Conservation (phyloP, 2,888 invertebrate species). For the Teinopalpus imperialis region DNA sequence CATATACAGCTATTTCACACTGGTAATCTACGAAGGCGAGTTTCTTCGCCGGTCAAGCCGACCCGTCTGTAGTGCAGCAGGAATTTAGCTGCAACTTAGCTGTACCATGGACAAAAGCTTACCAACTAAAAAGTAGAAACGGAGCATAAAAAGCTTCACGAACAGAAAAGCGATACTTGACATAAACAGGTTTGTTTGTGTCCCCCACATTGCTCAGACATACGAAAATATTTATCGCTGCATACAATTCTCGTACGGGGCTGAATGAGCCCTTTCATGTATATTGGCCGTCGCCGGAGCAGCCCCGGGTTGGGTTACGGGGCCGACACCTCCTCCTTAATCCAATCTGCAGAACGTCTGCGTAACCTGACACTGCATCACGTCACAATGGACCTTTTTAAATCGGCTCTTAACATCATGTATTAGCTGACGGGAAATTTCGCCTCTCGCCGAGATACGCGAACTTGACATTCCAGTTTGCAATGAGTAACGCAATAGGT, state of each 20-base stretch:
- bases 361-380: constrained; percentile 41
- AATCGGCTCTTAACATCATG: constrained; percentile 31
- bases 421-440: constrained; percentile 43
- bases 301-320: constrained; percentile 26
- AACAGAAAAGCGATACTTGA: too few species aligned
- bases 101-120: too few species aligned
- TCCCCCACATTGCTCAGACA: constrained; percentile 6
- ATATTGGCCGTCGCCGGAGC: constrained; percentile 6
- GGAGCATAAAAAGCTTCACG: too few species aligned
- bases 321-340: constrained; percentile 30
- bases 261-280: constrained; percentile 24
- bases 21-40: too few species aligned
- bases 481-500: too few species aligned
- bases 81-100: too few species aligned
- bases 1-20: too few species aligned
- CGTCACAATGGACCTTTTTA: constrained; percentile 44
- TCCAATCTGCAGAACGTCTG: constrained; percentile 24
- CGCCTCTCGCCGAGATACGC: constrained; percentile 14
- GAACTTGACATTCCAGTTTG: too few species aligned
- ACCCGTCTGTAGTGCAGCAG: too few species aligned
- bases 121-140: too few species aligned
- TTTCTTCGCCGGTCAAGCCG: too few species aligned
- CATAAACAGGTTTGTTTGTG: too few species aligned
- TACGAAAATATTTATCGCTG: constrained; percentile 23
- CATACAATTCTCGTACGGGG: neutral